Conservation (phyloP, 2,113 vertebrate genomes). For the Melanostigma gelatinosum region DNA sequence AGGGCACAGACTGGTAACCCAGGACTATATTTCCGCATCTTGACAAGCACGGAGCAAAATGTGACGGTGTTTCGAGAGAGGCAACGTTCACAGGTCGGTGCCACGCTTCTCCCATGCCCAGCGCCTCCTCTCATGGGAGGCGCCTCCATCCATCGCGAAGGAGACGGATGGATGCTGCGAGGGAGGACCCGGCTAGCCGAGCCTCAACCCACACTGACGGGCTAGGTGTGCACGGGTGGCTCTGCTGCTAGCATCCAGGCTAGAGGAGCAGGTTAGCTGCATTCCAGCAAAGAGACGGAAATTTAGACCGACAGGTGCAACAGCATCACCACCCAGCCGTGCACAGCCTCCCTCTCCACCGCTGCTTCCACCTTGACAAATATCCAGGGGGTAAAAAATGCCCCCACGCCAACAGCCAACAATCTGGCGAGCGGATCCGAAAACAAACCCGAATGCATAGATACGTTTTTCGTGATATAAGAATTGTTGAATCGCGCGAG, state of each 20-base stretch:
- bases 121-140: slow-evolving; percentile 54
- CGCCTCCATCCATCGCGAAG: slow-evolving; percentile 55
- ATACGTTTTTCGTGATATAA: neutral
- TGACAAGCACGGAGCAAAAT: neutral
- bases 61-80: slow-evolving; percentile 17
- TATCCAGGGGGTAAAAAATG: neutral
- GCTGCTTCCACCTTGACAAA: slow-evolving; percentile 10
- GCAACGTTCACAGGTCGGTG: slow-evolving; percentile 9
- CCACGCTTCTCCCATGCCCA: slow-evolving; percentile 31
- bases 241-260: slow-evolving; percentile 32
- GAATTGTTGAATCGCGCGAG: slow-evolving; percentile 9
- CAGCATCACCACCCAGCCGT: slow-evolving; percentile 49
- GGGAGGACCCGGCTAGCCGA: slow-evolving; percentile 6
- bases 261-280: slow-evolving; percentile 46
- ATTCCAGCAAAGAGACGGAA: slow-evolving; percentile 56
- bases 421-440: neutral
- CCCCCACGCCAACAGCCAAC: neutral
- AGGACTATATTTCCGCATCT: neutral
- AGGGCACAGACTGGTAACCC: neutral
- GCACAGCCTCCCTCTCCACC: slow-evolving; percentile 6
- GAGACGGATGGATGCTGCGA: slow-evolving; percentile 35
- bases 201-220: neutral
- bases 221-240: neutral
- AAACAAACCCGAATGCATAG: neutral
- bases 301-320: slow-evolving; percentile 72